These are phyloP conservation scores for Steinernema scapterisci DNA, from an alignment of 2,888 invertebrate genomes.

Conservation along the genomic window DNA sequence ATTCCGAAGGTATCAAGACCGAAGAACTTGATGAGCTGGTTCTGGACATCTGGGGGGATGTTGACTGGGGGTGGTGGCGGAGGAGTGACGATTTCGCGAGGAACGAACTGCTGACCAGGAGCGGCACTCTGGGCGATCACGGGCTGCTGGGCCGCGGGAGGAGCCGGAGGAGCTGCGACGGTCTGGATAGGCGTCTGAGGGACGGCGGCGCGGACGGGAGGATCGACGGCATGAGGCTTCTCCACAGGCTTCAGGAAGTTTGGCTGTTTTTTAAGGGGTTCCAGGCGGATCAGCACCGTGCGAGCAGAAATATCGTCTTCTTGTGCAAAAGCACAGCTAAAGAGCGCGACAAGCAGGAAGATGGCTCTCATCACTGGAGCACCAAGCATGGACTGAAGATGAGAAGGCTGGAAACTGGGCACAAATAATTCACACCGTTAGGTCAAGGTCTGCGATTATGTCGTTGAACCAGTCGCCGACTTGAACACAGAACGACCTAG, in stretches of 20 bases:
- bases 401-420: constrained; percentile 33
- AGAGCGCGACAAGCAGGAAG: constrained; percentile 6
- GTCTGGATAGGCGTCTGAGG: constrained; percentile 29
- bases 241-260: constrained; percentile 42
- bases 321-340: constrained; percentile 29
- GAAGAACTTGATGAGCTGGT: constrained; percentile 67
- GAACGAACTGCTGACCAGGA: constrained; percentile 49
- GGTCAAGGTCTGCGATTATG: constrained; percentile 33
- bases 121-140: constrained; percentile 46
- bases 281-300: constrained; percentile 46
- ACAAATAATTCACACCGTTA: constrained; percentile 33
- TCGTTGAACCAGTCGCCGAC: constrained; percentile 33
- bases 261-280: constrained; percentile 39
- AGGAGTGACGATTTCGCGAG: constrained; percentile 42
- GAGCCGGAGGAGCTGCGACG: constrained; percentile 36
- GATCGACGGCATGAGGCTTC: constrained; percentile 55
- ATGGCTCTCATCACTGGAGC: constrained; percentile 18
- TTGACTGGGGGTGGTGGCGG: constrained; percentile 64
- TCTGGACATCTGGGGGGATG: constrained; percentile 67
- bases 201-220: constrained; percentile 34
- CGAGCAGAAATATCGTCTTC: constrained; percentile 37
- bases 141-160: constrained; percentile 38
- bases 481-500: constrained; percentile 30
- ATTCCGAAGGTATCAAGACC: constrained; percentile 67
- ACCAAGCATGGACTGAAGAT: constrained; percentile 21